A percentile compares a stretch with the other conserved stretches of the same genome.
Evolutionary conservation across 2,113 vertebrate genomes (phyloP).

Genomic region (Scalopus aquaticus): DNA sequence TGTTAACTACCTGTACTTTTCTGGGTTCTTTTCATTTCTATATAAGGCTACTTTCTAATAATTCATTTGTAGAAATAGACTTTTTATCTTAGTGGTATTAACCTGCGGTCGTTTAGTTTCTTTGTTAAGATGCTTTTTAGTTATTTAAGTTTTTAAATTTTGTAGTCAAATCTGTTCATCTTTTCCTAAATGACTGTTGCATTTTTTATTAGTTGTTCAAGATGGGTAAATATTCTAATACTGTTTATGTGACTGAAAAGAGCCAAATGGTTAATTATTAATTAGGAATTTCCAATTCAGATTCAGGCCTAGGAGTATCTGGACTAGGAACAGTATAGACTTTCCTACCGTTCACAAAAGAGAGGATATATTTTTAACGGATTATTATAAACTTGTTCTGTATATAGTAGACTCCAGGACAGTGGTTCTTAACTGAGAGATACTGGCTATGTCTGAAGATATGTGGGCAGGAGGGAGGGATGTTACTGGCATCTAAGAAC

Average conservation of each 20-base stretch:
- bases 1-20: background rate
- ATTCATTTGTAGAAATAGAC: background rate
- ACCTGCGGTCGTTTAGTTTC: background rate
- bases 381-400: background rate
- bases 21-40: background rate
- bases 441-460: background rate
- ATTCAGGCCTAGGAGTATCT: background rate
- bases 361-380: background rate
- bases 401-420: background rate
- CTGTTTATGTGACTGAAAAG: conserved; percentile 19
- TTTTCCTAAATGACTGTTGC: background rate
- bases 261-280: background rate
- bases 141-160: background rate
- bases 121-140: background rate
- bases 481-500: background rate
- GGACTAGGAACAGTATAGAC: background rate
- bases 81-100: conserved; percentile 6
- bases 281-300: conserved; percentile 3
- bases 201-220: conserved; percentile 1
- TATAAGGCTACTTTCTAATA: background rate
- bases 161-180: background rate
- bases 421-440: background rate
- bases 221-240: conserved; percentile 25
- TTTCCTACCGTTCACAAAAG: background rate
- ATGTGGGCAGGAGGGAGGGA: background rate